A percentile compares a stretch with the other conserved stretches of the same genome.
These are phyloP conservation scores for Anastrepha obliqua DNA, from an alignment of 1,140 invertebrate species.

Conservation along the genomic window DNA sequence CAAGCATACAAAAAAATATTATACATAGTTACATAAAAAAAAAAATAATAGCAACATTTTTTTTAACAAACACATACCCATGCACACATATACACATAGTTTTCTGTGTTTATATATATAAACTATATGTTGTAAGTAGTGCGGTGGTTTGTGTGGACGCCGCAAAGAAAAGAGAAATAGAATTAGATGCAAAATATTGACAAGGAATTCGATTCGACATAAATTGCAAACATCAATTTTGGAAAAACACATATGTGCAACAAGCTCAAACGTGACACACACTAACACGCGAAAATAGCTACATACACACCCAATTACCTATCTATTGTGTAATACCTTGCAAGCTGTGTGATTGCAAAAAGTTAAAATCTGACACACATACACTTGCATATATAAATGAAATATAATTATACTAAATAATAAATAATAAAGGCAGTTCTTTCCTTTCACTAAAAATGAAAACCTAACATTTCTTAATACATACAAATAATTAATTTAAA, in stretches of 20 bases:
- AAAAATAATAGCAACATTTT: constrained; percentile 38
- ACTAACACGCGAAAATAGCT: neutral
- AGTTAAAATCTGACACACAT: constrained; percentile 24
- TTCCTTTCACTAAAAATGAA: constrained; percentile 36
- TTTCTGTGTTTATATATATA: constrained; percentile 36
- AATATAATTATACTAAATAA: neutral
- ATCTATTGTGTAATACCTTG: constrained; percentile 30
- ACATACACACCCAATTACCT: neutral
- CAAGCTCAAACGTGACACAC: neutral
- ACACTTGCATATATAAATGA: constrained; percentile 28
- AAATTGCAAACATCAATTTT: too few relatives aligned
- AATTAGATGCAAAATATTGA: neutral
- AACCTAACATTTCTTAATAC: constrained; percentile 1
- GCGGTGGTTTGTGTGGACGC: constrained; percentile 4
- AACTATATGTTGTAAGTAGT: constrained; percentile 32
- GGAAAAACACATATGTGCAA: neutral
- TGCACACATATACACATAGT: constrained; percentile 15
- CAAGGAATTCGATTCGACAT: too few relatives aligned
- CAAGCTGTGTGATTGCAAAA: constrained; percentile 45
- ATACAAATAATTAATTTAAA: constrained; percentile 25
- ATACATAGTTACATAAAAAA: constrained; percentile 23
- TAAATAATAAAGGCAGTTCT: constrained; percentile 36
- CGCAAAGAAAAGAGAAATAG: neutral
- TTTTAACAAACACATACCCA: constrained; percentile 34
- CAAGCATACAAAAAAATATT: constrained; percentile 14